Percentiles rank a stretch among this genome's conserved stretches.
phyloP scores from a whole-genome alignment of 2,113 vertebrate genomes.

The Tetrao urogallus region DNA sequence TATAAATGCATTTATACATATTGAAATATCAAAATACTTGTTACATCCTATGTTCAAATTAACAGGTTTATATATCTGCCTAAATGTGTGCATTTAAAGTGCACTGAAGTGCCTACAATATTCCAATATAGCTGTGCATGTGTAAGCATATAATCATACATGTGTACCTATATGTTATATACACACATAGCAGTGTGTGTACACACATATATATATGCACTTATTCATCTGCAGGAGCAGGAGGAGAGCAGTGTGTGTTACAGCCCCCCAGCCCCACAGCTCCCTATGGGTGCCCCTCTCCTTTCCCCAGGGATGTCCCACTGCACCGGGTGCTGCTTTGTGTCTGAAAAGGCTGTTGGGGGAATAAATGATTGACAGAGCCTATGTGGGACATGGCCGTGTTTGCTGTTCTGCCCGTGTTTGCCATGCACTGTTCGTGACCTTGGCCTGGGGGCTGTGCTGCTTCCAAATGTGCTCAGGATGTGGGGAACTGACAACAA shows the following conservation, averaged over 20 bases:
- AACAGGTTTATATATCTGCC: not conserved
- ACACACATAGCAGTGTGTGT: not conserved
- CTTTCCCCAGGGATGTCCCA: no score
- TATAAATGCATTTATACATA: not conserved
- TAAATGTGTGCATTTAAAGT: not conserved
- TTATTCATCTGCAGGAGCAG: no score
- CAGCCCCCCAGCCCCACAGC: no score
- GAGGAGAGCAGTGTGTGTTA: no score
- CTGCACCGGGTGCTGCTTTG: not conserved
- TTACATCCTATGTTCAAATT: not conserved
- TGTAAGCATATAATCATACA: no score
- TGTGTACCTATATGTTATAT: not conserved
- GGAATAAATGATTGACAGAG: not conserved
- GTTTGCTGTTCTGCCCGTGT: not conserved
- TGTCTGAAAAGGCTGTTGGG: fast-evolving
- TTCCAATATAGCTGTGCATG: not conserved
- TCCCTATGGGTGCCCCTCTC: no score
- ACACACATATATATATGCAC: no score
- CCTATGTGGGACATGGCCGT: not conserved
- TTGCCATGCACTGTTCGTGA: not conserved
- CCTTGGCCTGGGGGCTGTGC: not conserved
- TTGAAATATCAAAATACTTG: no score
- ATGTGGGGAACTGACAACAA: not conserved
- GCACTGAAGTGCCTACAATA: not conserved
- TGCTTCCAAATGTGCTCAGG: fast-evolving